Conservation (phyloP, 1,140 invertebrate species). For the Cataglyphis hispanica region DNA sequence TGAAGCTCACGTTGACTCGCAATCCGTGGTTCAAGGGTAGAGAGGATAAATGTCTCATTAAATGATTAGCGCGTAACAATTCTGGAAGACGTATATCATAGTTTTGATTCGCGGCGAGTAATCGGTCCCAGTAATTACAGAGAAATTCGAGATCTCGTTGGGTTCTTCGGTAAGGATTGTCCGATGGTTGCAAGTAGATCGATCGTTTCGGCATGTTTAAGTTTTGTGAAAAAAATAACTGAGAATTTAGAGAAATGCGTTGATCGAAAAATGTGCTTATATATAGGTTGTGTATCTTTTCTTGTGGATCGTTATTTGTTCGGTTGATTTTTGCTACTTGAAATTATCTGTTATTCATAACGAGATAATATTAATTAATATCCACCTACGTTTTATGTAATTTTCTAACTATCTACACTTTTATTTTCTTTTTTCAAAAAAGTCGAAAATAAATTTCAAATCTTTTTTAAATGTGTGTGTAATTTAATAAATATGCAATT, state of each 20-base stretch:
- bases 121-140: constrained; percentile 30
- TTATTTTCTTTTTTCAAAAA: background rate
- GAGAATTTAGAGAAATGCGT: constrained; percentile 48
- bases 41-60: constrained; percentile 33
- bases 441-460: background rate
- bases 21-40: constrained; percentile 33
- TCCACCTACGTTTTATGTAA: background rate
- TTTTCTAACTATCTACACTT: background rate
- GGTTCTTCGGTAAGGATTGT: constrained; percentile 28
- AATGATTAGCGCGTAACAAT: constrained; percentile 23
- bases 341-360: constrained; percentile 11
- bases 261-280: constrained; percentile 30
- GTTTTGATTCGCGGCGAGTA: constrained; percentile 20
- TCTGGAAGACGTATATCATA: constrained; percentile 3
- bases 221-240: constrained; percentile 31
- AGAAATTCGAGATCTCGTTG: constrained; percentile 49
- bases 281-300: constrained; percentile 7
- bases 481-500: background rate
- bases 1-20: constrained; percentile 59
- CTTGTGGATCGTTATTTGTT: constrained; percentile 38
- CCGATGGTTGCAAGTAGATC: constrained; percentile 33
- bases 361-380: background rate
- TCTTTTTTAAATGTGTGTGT: background rate
- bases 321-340: background rate
- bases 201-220: constrained; percentile 64